These are phyloP conservation scores for Sphaeramia orbicularis DNA, from an alignment of 2,797 vertebrate species.

Conservation along the genomic window DNA sequence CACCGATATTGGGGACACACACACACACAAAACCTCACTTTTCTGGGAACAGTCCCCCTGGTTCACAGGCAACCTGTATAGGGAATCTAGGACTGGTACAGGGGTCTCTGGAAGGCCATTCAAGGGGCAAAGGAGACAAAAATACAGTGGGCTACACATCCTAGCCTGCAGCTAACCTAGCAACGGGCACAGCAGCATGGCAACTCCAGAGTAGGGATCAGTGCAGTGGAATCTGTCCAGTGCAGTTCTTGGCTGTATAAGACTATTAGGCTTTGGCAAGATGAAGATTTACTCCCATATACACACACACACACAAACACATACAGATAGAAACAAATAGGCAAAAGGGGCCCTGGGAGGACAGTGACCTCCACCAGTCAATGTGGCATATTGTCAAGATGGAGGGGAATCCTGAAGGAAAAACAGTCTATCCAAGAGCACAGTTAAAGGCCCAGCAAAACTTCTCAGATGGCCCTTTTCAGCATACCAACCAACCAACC, in stretches of 20 bases:
- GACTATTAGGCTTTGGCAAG: conserved; percentile 69
- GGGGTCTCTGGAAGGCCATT: conserved; percentile 52
- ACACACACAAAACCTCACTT: conserved; percentile 29
- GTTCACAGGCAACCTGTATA: conserved; percentile 54
- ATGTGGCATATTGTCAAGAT: conserved; percentile 63
- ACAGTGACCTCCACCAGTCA: conserved; percentile 78
- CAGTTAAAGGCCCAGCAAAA: conserved; percentile 30
- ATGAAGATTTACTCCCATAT: conserved; percentile 73
- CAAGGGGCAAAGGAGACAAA: conserved; percentile 48
- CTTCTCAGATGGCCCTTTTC: conserved; percentile 1
- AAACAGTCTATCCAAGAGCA: conserved; percentile 25
- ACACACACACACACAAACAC: conserved; percentile 64
- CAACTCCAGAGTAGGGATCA: conserved; percentile 65
- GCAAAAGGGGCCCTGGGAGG: conserved; percentile 72
- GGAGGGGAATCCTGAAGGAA: conserved; percentile 51
- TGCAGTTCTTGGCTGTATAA: conserved; percentile 60
- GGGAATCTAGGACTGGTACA: conserved; percentile 50
- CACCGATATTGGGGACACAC: conserved; percentile 27
- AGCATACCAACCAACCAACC: too few species aligned
- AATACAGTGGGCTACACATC: conserved; percentile 57
- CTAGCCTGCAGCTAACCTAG: conserved; percentile 64
- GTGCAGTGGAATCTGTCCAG: conserved; percentile 66
- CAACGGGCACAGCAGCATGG: conserved; percentile 69
- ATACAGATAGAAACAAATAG: conserved; percentile 61
- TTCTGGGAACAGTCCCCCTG: conserved; percentile 58